phyloP scores from a whole-genome alignment of 2,888 invertebrate species.

The Calliphora vomitoria region DNA sequence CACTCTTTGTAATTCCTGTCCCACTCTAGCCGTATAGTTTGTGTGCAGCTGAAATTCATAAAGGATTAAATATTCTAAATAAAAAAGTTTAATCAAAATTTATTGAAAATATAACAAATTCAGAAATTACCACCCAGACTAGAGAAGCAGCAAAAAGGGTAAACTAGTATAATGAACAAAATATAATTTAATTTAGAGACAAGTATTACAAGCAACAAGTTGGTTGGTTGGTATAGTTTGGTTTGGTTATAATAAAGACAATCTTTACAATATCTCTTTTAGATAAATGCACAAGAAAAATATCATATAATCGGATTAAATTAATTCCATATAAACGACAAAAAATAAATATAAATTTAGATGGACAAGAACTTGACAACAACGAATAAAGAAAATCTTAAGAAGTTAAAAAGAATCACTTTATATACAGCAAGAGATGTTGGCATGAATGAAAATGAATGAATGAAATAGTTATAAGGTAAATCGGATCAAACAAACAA shows the following conservation, averaged over 20 bases:
- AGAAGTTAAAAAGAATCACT: constrained; percentile 1
- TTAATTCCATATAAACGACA: constrained; percentile 52
- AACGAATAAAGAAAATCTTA: constrained; percentile 21
- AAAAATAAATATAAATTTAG: constrained; percentile 32
- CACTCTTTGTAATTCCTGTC: not conserved
- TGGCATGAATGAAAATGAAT: constrained; percentile 18
- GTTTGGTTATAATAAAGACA: constrained; percentile 4
- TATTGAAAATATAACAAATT: constrained; percentile 17
- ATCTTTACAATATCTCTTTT: constrained; percentile 28
- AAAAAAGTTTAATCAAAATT: constrained; percentile 20
- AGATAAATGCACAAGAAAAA: constrained; percentile 36
- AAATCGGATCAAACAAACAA: constrained; percentile 44
- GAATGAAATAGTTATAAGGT: constrained; percentile 45
- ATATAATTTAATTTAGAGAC: constrained; percentile 24
- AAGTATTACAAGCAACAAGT: not conserved
- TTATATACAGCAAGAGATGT: not conserved
- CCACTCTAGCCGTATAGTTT: not conserved
- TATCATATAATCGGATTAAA: constrained; percentile 64
- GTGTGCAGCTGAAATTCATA: constrained; percentile 20
- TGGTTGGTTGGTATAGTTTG: not conserved
- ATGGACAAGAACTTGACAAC: constrained; percentile 20
- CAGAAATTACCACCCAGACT: constrained; percentile 33
- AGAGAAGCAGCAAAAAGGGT: not conserved
- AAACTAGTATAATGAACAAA: not conserved
- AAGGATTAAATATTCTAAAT: constrained; percentile 36